Base-by-base conservation (phyloP, 1,140 invertebrate species). In the Acromyrmex heyeri region DNA sequence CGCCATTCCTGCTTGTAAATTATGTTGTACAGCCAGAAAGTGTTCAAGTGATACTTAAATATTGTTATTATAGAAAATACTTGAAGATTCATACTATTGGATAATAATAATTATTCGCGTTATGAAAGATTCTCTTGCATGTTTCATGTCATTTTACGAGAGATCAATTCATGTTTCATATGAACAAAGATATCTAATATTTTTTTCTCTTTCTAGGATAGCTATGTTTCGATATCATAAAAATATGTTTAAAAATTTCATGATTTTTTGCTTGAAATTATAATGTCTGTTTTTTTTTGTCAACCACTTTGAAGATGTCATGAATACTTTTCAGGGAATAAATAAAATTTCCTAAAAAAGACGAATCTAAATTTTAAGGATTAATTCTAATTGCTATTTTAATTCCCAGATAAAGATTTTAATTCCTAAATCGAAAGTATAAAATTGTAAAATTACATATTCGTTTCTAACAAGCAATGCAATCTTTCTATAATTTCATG, bases 1-100 rank as follows among this genome's bases (percentile, higher is more conserved):
- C 16, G 21, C 14, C 14, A 61, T 76, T 76, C 30, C 4, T 73
- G 18, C 30, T 55, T 21, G 12, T 34, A 21, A 3, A 55, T 48
- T 48, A 62, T 18, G n/a, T 38, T 24, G 18, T 50, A 48, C 1
- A 34, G 16, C 24, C 65, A 14, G 4, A 18, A 67, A 1, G 30
- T n/a, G 38, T 27, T 76, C 21, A 27, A 76, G 34, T 27, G 21
- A 61, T 61, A 76, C 12, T 59, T 61, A 38, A 76, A 21, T 30
- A 44, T 21, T 2, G 1, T 57, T 77, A 62, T 44, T 64, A 77
- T 1, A 4, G 21, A 18, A 53, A 5, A 34, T 3, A 57, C 18
- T 55, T 10, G 10, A 55, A 53, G 24, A 55, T 30, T 59, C 53
- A 75, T 24, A 4, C 14, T 24, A 27, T 48, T 44, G 0, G 2